Evolutionary conservation across 2,888 invertebrate genomes (phyloP), one percentile per base, ranked within the genome.

Genomic region (Heliconius charithonia): DNA sequence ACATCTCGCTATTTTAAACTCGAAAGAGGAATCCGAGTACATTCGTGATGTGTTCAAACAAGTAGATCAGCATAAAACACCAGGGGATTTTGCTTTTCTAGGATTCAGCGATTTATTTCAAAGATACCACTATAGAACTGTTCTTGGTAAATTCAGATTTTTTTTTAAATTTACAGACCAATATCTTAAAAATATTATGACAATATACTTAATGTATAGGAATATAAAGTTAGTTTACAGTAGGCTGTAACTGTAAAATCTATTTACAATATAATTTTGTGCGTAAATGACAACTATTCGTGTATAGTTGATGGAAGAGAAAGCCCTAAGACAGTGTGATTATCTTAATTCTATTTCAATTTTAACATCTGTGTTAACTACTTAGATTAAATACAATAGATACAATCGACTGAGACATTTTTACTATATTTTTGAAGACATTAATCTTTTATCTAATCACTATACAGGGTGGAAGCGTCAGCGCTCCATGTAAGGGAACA

Each of bases 81-180:
- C 88, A 0, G 85, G 84, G 13, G 86, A 88, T 80, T 85, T 89
- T 72, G 89, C 89, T 7, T 90, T 87, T 71, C 75, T 90, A 29
- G 89, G 89, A 9, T 90, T 86, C 75, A 89, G 83, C 75, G 89
- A 90, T 75, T 83, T 89, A 32, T 88, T 89, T 76, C 86, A 86
- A 76, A 82, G 82, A 56, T 85, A 87, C 74, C 89, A 89, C 78
- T 90, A 86, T 74, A 85, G 88, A 76, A 90, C 90, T 72, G 83
- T 90, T n/a, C 84, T 85, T 78, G 90, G 89, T 89, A 83, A 82
- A 41, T 66, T 41, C 19, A 0, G 1, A 45, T 45, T 27, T 32
- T 72, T 29, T 22, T 27, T 59, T n/a, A 22, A 2, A n/a, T 37
- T 37, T 37, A 37, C 32, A 9, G 9, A 37, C 32, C n/a, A 59